phyloP scores from a whole-genome alignment of 2,113 vertebrate species.

The Channa maculata region DNA sequence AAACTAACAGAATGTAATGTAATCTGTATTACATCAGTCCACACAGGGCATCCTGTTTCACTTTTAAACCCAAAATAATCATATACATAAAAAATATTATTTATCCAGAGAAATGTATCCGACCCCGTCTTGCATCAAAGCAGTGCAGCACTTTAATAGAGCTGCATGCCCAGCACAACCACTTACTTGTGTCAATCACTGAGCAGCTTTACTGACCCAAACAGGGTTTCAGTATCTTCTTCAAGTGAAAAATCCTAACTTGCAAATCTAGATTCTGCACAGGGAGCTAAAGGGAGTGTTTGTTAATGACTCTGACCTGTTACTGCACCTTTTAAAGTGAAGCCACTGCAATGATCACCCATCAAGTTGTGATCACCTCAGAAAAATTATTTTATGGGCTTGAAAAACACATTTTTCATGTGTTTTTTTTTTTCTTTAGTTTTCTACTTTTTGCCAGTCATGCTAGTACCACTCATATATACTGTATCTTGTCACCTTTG shows the following conservation, averaged over 20 bases:
- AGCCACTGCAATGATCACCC: not conserved
- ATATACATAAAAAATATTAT: too few relatives aligned
- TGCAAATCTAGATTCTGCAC: too few relatives aligned
- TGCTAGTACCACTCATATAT: not conserved
- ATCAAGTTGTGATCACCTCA: not conserved
- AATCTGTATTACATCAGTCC: not conserved
- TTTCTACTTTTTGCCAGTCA: too few relatives aligned
- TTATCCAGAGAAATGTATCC: too few relatives aligned
- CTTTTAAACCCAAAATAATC: too few relatives aligned
- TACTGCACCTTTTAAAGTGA: too few relatives aligned
- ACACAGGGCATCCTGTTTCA: not conserved
- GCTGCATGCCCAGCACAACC: not conserved
- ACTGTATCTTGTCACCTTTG: not conserved
- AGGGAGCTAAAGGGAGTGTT: too few relatives aligned
- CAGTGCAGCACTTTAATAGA: too few relatives aligned
- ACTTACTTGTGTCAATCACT: not conserved
- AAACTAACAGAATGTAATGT: not conserved
- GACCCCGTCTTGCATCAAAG: too few relatives aligned
- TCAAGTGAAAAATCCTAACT: not conserved
- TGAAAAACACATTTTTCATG: not conserved
- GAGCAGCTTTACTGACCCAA: not conserved
- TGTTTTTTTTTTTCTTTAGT: too few relatives aligned
- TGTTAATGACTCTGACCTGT: not conserved
- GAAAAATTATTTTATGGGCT: not conserved
- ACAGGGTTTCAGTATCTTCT: not conserved